These are phyloP conservation scores for Brachyopa scutellaris DNA, from an alignment of 2,888 invertebrate genomes.

Conservation along the genomic window DNA sequence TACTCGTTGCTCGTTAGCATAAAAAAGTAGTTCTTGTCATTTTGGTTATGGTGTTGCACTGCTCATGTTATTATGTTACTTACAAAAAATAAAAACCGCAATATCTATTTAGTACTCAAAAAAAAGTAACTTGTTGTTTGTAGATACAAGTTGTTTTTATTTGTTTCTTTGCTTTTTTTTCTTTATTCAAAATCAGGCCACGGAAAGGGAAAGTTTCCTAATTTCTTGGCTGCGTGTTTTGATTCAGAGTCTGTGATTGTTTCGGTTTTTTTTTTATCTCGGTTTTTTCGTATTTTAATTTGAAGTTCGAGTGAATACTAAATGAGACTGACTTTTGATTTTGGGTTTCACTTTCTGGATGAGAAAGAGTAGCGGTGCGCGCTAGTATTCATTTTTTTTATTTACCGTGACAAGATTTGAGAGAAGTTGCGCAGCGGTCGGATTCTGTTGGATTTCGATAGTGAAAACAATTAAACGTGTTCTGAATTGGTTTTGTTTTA, in stretches of 20 bases:
- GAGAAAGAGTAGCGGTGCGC: neutral
- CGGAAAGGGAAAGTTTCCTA: constrained; percentile 64
- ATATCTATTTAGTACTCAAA: too few species aligned
- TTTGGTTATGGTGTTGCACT: constrained; percentile 16
- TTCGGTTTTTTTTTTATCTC: constrained; percentile 15
- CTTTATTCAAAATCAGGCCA: constrained; percentile 37
- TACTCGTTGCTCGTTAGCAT: constrained; percentile 1
- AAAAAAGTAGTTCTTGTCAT: neutral
- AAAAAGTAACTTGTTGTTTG: neutral
- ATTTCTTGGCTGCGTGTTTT: constrained; percentile 28
- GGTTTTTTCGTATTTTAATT: constrained; percentile 13
- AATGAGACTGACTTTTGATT: constrained; percentile 10
- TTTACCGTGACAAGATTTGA: neutral
- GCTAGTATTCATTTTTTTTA: neutral
- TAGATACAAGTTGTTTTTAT: constrained; percentile 16
- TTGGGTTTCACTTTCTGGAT: constrained; percentile 26
- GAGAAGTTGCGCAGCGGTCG: neutral
- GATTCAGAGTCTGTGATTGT: constrained; percentile 37
- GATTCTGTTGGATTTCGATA: neutral
- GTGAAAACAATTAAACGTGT: constrained; percentile 1
- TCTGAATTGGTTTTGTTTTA: neutral
- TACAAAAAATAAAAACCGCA: constrained; percentile 3
- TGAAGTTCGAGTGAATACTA: constrained; percentile 21
- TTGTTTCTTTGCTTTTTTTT: too few species aligned
- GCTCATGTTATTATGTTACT: constrained; percentile 12